Conservation (phyloP, 2,888 invertebrate species). For the Latheticus oryzae region DNA sequence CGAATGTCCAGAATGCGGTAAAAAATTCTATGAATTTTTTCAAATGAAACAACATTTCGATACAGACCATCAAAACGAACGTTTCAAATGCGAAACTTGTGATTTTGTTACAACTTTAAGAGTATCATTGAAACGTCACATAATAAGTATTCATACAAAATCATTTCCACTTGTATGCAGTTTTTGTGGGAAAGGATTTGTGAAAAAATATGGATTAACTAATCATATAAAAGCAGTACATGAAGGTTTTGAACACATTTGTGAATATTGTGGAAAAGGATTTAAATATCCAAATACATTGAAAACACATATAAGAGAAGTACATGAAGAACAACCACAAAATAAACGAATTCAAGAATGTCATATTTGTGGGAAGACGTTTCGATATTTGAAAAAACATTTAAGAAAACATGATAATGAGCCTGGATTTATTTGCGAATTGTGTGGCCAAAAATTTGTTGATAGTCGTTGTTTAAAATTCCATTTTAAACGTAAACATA, state of each 20-base stretch:
- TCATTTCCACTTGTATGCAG: not conserved
- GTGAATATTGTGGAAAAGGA: conserved; percentile 2
- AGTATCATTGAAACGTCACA: not conserved
- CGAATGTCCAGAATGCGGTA: too few relatives aligned
- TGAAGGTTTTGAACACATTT: not conserved
- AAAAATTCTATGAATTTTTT: too few relatives aligned
- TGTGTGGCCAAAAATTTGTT: too few relatives aligned
- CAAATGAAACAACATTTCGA: too few relatives aligned
- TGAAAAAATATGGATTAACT: not conserved
- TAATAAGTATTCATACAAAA: not conserved
- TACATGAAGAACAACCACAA: not conserved
- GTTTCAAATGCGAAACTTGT: not conserved
- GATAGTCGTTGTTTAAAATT: too few relatives aligned
- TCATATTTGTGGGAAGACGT: too few relatives aligned
- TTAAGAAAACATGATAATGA: too few relatives aligned
- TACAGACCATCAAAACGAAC: too few relatives aligned
- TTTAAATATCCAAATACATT: not conserved
- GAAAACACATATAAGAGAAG: not conserved
- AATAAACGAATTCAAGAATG: not conserved
- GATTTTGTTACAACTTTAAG: not conserved
- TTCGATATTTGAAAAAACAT: too few relatives aligned
- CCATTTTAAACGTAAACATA: too few relatives aligned
- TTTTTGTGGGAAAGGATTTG: not conserved
- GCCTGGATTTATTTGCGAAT: too few relatives aligned
- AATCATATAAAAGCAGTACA: not conserved